Evolutionary conservation across 2,113 vertebrate species (phyloP).

Genomic region (Macrotus californicus): DNA sequence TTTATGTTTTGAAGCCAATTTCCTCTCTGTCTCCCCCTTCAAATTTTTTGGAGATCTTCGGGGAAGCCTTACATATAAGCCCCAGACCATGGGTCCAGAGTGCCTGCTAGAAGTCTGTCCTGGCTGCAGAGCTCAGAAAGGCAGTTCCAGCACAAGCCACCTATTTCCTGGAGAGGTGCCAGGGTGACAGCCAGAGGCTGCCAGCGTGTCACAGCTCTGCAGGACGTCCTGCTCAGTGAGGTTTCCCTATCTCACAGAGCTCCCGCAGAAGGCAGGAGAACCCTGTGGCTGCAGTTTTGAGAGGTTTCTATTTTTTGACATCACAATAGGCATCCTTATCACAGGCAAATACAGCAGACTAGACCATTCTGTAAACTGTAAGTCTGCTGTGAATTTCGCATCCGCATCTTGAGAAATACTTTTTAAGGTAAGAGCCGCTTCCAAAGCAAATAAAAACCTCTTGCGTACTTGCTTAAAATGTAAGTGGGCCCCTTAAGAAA

Average conservation of each 20-base stretch:
- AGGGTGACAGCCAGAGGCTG: neutral
- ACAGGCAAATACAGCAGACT: neutral
- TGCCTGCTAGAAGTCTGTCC: no score
- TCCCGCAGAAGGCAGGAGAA: neutral
- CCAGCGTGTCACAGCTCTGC: rapidly evolving
- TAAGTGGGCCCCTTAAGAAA: neutral
- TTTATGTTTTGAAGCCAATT: neutral
- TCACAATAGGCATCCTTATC: neutral
- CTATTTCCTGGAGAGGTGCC: neutral
- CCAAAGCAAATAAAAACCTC: neutral
- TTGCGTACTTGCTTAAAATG: neutral
- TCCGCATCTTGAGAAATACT: neutral
- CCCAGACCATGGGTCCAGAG: neutral
- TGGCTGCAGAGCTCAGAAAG: neutral
- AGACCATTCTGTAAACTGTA: no score
- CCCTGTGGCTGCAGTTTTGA: neutral
- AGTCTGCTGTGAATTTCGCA: neutral
- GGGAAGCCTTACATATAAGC: neutral
- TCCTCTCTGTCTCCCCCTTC: no score
- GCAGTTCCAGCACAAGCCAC: neutral
- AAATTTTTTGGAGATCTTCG: no score
- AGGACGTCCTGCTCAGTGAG: neutral
- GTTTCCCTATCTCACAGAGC: neutral
- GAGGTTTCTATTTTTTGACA: neutral
- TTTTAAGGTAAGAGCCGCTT: neutral